Conservation (phyloP, 2,888 invertebrate genomes). For the Chymomyza procnemis region DNA sequence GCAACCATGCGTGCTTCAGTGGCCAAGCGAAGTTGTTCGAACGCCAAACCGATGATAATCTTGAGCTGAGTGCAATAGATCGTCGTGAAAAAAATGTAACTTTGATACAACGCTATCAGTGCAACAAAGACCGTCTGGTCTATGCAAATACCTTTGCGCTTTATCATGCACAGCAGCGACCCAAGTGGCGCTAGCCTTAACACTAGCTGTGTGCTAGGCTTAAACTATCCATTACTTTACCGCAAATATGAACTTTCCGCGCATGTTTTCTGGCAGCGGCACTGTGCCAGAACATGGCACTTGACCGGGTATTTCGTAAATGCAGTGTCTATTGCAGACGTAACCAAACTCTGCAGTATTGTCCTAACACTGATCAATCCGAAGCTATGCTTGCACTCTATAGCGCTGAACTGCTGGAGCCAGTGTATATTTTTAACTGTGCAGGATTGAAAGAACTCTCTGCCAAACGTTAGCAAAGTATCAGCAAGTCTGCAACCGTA, state of each 20-base stretch:
- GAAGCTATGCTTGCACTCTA: too few species aligned
- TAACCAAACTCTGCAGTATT: slow-evolving; percentile 96
- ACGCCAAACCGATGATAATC: slow-evolving; percentile 84
- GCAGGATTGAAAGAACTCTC: too few species aligned
- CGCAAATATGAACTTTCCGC: too few species aligned
- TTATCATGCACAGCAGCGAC: slow-evolving; percentile 72
- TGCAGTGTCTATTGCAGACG: too few species aligned
- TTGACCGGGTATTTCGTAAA: too few species aligned
- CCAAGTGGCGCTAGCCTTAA: slow-evolving; percentile 68
- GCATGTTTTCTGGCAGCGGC: slow-evolving; percentile 90
- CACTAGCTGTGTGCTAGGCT: too few species aligned
- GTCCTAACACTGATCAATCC: slow-evolving; percentile 89
- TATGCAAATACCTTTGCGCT: slow-evolving; percentile 65
- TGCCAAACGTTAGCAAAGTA: slow-evolving; percentile 81
- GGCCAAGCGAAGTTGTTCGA: slow-evolving; percentile 90
- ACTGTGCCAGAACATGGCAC: too few species aligned
- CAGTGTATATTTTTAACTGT: too few species aligned
- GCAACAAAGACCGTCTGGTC: slow-evolving; percentile 73
- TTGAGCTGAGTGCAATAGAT: slow-evolving; percentile 84
- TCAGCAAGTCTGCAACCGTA: slow-evolving; percentile 89
- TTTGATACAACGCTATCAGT: slow-evolving; percentile 85
- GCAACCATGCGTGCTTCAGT: slow-evolving; percentile 93
- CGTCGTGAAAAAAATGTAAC: slow-evolving; percentile 80
- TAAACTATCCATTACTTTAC: too few species aligned
- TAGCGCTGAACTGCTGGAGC: too few species aligned